Percentiles rank a stretch among this genome's conserved stretches.
Evolutionary conservation across 2,888 invertebrate genomes (phyloP).

Genomic region (Amorpha juglandis): DNA sequence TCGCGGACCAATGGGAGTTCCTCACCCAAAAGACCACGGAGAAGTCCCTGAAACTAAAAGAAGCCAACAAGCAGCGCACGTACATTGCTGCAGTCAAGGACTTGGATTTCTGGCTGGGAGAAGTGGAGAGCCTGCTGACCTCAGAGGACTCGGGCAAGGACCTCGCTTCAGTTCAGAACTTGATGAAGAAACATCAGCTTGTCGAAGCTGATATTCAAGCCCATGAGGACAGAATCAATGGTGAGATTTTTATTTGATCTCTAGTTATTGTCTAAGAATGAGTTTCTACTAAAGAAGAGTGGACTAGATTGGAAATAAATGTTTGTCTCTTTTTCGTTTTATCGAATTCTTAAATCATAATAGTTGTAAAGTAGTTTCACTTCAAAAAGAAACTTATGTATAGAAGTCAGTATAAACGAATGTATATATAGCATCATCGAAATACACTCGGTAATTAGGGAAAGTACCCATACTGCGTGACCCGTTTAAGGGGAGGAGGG

Average conservation of each 20-base stretch:
- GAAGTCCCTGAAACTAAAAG: conserved; percentile 98
- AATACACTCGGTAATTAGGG: no score
- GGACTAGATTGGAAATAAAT: no score
- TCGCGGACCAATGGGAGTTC: conserved; percentile 99
- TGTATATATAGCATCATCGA: no score
- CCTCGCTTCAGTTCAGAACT: conserved; percentile 98
- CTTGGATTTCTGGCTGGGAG: conserved; percentile 99
- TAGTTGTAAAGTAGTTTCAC: no score
- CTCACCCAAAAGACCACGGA: conserved; percentile 99
- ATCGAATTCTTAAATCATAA: no score
- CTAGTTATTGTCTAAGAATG: no score
- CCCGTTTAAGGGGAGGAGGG: no score
- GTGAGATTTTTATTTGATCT: conserved; percentile 55
- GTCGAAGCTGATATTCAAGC: conserved; percentile 99
- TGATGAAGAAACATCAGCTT: conserved; percentile 99
- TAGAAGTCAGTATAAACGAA: no score
- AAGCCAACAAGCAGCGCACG: conserved; percentile 99
- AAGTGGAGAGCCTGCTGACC: conserved; percentile 97
- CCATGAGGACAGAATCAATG: conserved; percentile 96
- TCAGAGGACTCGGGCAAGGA: conserved; percentile 99
- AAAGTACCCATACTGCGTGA: no score
- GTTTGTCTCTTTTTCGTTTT: no score
- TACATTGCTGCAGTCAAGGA: conserved; percentile 99
- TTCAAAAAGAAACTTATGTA: no score
- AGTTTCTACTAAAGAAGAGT: no score